Conservation (phyloP, 1,140 invertebrate species). For the Ridgeia piscesae region DNA sequence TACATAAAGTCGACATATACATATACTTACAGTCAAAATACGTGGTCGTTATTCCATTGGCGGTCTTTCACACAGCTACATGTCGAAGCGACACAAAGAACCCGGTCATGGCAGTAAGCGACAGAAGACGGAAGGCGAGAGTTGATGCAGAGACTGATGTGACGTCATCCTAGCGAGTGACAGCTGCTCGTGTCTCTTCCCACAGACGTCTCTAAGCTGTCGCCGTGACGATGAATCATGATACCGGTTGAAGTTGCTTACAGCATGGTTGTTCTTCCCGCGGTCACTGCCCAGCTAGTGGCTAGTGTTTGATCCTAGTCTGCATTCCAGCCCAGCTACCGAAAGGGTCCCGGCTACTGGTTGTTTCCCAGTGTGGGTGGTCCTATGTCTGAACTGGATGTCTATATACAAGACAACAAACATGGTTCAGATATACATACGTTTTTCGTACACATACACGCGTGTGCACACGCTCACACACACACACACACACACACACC, state of each 20-base stretch:
- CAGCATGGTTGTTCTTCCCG: background rate
- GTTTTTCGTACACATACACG: background rate
- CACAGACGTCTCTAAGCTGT: too few relatives aligned
- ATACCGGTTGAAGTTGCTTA: background rate
- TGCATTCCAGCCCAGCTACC: background rate
- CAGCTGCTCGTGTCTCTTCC: background rate
- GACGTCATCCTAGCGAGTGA: too few relatives aligned
- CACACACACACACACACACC: too few relatives aligned
- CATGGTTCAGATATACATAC: background rate
- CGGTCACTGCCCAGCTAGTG: background rate
- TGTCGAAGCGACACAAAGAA: background rate
- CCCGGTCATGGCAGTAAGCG: background rate
- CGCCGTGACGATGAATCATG: background rate
- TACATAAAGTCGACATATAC: too few relatives aligned
- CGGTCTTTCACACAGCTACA: background rate
- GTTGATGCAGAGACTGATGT: background rate
- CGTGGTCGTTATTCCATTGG: too few relatives aligned
- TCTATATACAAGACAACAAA: background rate
- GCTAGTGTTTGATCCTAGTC: background rate
- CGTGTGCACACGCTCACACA: too few relatives aligned
- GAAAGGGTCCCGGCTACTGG: background rate
- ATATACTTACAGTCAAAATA: too few relatives aligned
- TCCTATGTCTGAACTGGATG: background rate
- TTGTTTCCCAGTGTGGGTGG: background rate
- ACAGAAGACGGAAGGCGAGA: background rate